Conservation (phyloP, 2,888 invertebrate genomes). For the Euproctis similis region DNA sequence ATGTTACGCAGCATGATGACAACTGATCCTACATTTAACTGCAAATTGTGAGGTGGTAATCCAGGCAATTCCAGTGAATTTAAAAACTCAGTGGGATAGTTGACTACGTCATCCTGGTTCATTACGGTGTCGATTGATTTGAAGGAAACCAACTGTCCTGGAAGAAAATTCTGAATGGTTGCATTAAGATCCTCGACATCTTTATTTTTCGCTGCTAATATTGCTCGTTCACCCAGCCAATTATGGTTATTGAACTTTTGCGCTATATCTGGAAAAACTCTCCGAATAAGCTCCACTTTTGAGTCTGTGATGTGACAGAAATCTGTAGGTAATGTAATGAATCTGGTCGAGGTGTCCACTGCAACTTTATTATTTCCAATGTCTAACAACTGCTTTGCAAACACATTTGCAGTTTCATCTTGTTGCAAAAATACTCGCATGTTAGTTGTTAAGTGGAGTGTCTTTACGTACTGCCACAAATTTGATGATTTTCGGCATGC, state of each 20-base stretch:
- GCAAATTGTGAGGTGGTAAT: constrained; percentile 11
- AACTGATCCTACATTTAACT: constrained; percentile 9
- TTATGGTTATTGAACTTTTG: constrained; percentile 21
- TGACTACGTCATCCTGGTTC: constrained; percentile 11
- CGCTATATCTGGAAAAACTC: constrained; percentile 21
- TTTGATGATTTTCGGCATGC: constrained; percentile 25
- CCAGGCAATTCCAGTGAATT: constrained; percentile 17
- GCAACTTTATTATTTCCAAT: constrained; percentile 20
- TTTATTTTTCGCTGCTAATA: constrained; percentile 25
- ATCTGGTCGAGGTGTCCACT: constrained; percentile 19
- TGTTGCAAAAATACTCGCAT: constrained; percentile 7
- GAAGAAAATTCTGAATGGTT: constrained; percentile 6
- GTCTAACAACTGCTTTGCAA: constrained; percentile 22
- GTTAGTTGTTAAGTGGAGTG: constrained; percentile 22
- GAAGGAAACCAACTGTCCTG: constrained; percentile 7
- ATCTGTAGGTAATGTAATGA: constrained; percentile 15
- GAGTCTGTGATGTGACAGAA: constrained; percentile 12
- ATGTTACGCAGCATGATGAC: constrained; percentile 12
- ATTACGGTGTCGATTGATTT: constrained; percentile 11
- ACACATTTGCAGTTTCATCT: constrained; percentile 19
- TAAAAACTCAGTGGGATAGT: constrained; percentile 16
- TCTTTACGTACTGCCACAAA: constrained; percentile 23
- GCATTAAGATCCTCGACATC: constrained; percentile 10
- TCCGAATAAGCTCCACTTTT: constrained; percentile 21
- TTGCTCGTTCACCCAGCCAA: constrained; percentile 28